phyloP scores from a whole-genome alignment of 2,888 invertebrate species.

The Pollenia amentaria region DNA sequence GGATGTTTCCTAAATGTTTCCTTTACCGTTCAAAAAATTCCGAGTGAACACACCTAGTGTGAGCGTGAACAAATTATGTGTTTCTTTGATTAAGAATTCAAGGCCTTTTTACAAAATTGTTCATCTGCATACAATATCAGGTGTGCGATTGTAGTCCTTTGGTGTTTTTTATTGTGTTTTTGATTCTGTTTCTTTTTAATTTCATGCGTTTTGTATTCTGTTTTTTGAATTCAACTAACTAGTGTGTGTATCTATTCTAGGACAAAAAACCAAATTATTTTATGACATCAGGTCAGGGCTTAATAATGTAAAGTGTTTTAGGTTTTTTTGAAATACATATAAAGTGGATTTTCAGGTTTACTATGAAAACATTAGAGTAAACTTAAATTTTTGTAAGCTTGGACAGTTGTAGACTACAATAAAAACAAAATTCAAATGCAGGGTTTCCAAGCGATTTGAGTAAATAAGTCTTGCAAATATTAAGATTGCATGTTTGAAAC shows the following conservation, averaged over 20 bases:
- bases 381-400: too few relatives aligned
- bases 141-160: not conserved
- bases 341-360: too few relatives aligned
- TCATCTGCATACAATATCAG: not conserved
- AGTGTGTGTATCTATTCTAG: too few relatives aligned
- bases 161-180: not conserved
- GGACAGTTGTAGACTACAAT: too few relatives aligned
- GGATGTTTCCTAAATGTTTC: constrained; percentile 35
- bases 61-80: constrained; percentile 39
- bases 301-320: too few relatives aligned
- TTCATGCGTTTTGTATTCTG: not conserved
- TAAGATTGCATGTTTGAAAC: too few relatives aligned
- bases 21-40: constrained; percentile 36
- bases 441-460: too few relatives aligned
- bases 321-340: too few relatives aligned
- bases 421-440: too few relatives aligned
- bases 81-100: constrained; percentile 33
- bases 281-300: not conserved
- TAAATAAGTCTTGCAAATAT: too few relatives aligned
- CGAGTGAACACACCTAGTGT: not conserved
- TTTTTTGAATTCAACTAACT: not conserved
- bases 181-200: not conserved
- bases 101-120: constrained; percentile 28
- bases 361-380: too few relatives aligned
- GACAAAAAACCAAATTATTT: not conserved